Base-by-base conservation (phyloP, 2,888 invertebrate species). In the Arge pagana region DNA sequence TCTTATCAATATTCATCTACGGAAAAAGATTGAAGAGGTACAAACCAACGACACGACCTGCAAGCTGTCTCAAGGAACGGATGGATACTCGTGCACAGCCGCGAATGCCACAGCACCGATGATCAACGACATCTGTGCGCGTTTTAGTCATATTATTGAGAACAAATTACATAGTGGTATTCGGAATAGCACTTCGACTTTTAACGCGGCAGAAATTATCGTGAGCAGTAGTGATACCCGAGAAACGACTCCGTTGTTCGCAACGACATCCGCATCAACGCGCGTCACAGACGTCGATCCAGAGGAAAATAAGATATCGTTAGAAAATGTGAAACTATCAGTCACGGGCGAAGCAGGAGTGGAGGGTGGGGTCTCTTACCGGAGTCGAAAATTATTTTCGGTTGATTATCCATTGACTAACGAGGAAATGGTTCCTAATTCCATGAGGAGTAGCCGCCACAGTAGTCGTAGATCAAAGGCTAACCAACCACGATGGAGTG, bases 141-240 rank as follows among this genome's bases (percentile, higher is more conserved):
- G 75, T 62, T 73, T 76, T 63, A 75, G 72, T 74, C 76, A 76
- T 76, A 76, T 76, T 76, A 76, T 76, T 67, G 75, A 75, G 45
- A 67, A 70, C 59, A 72, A 69, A 63, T 58, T 75, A 54, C 74
- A 75, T 54, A 50, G 59, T 19, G 56, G 61, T 3, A 62, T 59
- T 15, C 13, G 56, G 3, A 48, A 13, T 4, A 28, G 19, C 7
- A 42, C 48, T 8, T 36, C 42, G 13, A 37, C 13, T 23, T 16
- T 55, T 59, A 31, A 18, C n/a, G 21, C 15, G 21, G 16, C 19
- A 8, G 45, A 18, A 33, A 33, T 23, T n/a, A 33, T 33, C 10
- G 23, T 33, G 15, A 33, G 15, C 15, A n/a, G 15, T 3, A 45
- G 35, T 15, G 15, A 15, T 15, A 45, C 45, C 15, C 23, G 31